Percentiles rank a stretch among this genome's conserved stretches.
phyloP scores from a whole-genome alignment of 2,797 vertebrate species.

The Schizothorax lantsangensis region DNA sequence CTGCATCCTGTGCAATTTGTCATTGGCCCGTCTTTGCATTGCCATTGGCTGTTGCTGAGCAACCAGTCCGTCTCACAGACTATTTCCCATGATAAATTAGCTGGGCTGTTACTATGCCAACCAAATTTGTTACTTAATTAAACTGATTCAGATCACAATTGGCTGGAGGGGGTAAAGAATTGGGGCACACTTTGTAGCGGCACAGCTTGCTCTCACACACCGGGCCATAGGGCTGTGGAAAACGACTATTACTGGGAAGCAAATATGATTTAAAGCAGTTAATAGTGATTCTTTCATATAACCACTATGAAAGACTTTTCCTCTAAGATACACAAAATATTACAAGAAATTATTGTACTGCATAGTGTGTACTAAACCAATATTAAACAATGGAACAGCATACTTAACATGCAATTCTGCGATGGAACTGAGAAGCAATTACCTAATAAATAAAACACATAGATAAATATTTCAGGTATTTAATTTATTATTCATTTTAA shows the following conservation, averaged over 20 bases:
- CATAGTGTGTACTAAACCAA: background rate
- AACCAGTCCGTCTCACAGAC: conserved; percentile 87
- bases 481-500: background rate
- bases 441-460: background rate
- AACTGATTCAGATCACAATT: conserved; percentile 91
- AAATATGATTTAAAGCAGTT: conserved; percentile 4
- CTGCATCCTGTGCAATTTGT: conserved; percentile 86
- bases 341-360: background rate
- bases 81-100: conserved; percentile 95
- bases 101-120: conserved; percentile 93
- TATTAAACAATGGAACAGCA: background rate
- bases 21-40: conserved; percentile 78
- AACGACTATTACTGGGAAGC: background rate
- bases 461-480: background rate
- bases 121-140: conserved; percentile 97
- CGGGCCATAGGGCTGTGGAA: background rate
- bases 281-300: background rate
- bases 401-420: background rate
- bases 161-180: conserved; percentile 79
- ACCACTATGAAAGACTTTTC: background rate
- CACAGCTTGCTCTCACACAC: conserved; percentile 19
- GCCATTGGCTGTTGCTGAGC: conserved; percentile 92
- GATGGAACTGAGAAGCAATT: background rate
- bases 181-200: conserved; percentile 67
- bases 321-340: background rate